Conservation (phyloP, 1,140 invertebrate species). For the Apocrypta bakeri region DNA sequence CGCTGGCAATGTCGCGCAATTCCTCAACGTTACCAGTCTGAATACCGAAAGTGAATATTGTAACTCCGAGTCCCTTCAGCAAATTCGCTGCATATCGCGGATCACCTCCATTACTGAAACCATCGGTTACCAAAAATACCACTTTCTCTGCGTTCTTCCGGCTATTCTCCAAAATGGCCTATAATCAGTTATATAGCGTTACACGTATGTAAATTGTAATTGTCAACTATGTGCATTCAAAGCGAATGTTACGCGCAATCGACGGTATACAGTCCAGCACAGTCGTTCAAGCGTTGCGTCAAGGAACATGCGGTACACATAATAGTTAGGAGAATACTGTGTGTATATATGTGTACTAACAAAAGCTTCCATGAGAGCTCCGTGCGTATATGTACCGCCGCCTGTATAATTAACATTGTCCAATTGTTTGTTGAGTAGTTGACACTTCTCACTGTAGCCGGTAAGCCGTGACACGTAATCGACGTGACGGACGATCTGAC, state of each 20-base stretch:
- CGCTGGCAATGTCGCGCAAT: constrained; percentile 80
- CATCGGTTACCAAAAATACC: constrained; percentile 83
- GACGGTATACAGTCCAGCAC: background rate
- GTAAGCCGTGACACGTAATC: constrained; percentile 77
- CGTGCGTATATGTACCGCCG: constrained; percentile 82
- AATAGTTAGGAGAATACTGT: background rate
- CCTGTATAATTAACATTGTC: constrained; percentile 79
- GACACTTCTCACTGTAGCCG: constrained; percentile 78
- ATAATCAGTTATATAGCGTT: background rate
- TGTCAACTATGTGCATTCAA: too few relatives aligned
- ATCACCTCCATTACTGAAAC: constrained; percentile 84
- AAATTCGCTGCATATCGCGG: constrained; percentile 77
- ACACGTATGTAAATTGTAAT: too few relatives aligned
- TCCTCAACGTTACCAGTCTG: constrained; percentile 81
- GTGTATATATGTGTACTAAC: constrained; percentile 65
- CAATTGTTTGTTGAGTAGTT: constrained; percentile 78
- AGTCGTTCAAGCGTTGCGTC: background rate
- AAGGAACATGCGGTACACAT: too few relatives aligned
- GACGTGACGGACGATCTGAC: constrained; percentile 72
- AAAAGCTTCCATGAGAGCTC: constrained; percentile 80
- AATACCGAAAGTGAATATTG: constrained; percentile 83
- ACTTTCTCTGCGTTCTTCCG: constrained; percentile 76
- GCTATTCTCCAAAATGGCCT: constrained; percentile 77
- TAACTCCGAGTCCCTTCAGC: constrained; percentile 75
- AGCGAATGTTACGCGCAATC: too few relatives aligned